Conservation (phyloP, 2,888 invertebrate species). For the Rhabditoides inermis region DNA sequence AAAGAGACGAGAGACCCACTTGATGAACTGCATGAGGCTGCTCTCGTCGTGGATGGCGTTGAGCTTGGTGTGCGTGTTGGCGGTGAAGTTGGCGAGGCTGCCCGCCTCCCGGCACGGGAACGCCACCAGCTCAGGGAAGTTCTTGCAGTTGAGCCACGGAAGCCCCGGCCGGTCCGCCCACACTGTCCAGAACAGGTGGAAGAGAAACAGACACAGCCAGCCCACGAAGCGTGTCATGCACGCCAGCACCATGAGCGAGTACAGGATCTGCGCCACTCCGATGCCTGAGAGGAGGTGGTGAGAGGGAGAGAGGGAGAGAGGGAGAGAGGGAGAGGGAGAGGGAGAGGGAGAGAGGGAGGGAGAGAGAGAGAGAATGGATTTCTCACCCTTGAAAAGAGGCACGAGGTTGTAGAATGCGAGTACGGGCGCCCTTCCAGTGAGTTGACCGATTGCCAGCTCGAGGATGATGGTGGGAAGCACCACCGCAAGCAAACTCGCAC, state of each 20-base stretch:
- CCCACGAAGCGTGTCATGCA: slow-evolving; percentile 42
- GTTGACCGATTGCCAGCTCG: slow-evolving; percentile 50
- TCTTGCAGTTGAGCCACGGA: slow-evolving; percentile 49
- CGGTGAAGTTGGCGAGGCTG: slow-evolving; percentile 32
- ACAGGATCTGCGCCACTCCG: slow-evolving; percentile 46
- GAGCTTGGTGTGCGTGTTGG: slow-evolving; percentile 20
- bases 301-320: too few species aligned
- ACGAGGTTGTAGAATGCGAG: slow-evolving; percentile 49
- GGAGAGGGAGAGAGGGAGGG: too few species aligned
- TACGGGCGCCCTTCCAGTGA: slow-evolving; percentile 50
- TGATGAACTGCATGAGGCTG: slow-evolving; percentile 45
- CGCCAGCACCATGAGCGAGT: slow-evolving; percentile 33
- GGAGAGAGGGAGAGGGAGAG: too few species aligned
- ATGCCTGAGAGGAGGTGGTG: slow-evolving; percentile 36
- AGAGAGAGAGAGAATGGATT: neutral
- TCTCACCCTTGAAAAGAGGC: slow-evolving; percentile 51
- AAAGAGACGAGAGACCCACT: slow-evolving; percentile 12
- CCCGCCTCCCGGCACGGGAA: slow-evolving; percentile 39
- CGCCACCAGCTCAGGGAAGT: slow-evolving; percentile 41
- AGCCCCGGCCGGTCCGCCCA: slow-evolving; percentile 35
- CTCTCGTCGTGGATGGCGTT: slow-evolving; percentile 34
- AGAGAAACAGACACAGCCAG: slow-evolving; percentile 41
- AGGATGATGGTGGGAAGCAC: slow-evolving; percentile 47
- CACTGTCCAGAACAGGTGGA: slow-evolving; percentile 44
- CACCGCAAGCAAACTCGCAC: slow-evolving; percentile 30